Conservation (phyloP, 2,888 invertebrate species). For the Chaetoderma sp. region DNA sequence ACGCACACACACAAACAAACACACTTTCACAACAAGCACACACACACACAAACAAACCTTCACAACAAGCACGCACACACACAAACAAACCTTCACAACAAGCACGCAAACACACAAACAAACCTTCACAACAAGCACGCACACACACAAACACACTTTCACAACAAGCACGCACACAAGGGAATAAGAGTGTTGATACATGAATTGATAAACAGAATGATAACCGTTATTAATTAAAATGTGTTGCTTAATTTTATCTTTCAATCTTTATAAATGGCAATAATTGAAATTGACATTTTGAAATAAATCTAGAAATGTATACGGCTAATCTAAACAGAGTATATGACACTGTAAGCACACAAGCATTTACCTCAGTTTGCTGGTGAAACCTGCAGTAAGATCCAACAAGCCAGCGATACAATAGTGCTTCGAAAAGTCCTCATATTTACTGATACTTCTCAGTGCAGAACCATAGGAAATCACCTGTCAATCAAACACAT, state of each 20-base stretch:
- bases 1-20: too few relatives aligned
- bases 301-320: not conserved
- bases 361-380: slow-evolving; percentile 58
- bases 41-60: too few relatives aligned
- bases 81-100: too few relatives aligned
- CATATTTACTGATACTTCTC: slow-evolving; percentile 88
- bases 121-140: too few relatives aligned
- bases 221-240: not conserved
- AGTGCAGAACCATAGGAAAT: slow-evolving; percentile 92
- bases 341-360: not conserved
- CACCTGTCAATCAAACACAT: slow-evolving; percentile 71
- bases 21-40: too few relatives aligned
- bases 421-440: slow-evolving; percentile 87
- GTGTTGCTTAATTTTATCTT: not conserved
- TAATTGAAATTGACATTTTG: not conserved
- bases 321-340: not conserved
- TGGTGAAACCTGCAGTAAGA: slow-evolving; percentile 77
- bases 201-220: too few relatives aligned
- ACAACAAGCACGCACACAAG: too few relatives aligned
- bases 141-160: too few relatives aligned
- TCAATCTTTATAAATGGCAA: not conserved
- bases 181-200: too few relatives aligned
- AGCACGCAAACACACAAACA: too few relatives aligned
- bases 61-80: too few relatives aligned
- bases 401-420: slow-evolving; percentile 89